A percentile compares a stretch with the other conserved stretches of the same genome.
Conservation (phyloP, 2,113 vertebrate genomes). For the Takifugu flavidus region DNA sequence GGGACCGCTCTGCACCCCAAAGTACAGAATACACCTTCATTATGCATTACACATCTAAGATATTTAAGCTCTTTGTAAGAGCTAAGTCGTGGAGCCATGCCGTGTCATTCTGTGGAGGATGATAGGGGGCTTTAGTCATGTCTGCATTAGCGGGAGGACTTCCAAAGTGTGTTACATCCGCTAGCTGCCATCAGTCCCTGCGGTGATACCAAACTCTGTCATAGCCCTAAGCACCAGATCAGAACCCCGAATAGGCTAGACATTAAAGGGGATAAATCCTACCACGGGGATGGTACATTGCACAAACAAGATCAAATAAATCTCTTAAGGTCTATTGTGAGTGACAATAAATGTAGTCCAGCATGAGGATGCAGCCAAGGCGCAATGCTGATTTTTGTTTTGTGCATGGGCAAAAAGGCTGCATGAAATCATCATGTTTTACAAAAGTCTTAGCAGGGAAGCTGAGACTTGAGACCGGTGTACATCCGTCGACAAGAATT, state of each 20-base stretch:
- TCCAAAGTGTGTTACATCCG: conserved; percentile 68
- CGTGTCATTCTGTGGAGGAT: conserved; percentile 72
- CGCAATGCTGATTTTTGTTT: conserved; percentile 1
- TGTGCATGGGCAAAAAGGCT: neutral
- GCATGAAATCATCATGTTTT: conserved; percentile 12
- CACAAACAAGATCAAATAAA: conserved; percentile 54
- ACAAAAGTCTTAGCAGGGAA: conserved; percentile 26
- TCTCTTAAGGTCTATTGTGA: conserved; percentile 29
- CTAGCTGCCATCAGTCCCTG: conserved; percentile 51
- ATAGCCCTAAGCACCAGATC: conserved; percentile 66
- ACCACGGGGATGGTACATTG: conserved; percentile 51
- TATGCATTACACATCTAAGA: conserved; percentile 78
- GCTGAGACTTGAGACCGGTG: conserved; percentile 50
- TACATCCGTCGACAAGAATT: conserved; percentile 48
- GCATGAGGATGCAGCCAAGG: conserved; percentile 17
- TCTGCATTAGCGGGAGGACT: conserved; percentile 76
- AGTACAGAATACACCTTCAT: conserved; percentile 71
- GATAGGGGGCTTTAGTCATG: conserved; percentile 76
- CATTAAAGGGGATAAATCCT: conserved; percentile 65
- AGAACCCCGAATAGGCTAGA: conserved; percentile 65
- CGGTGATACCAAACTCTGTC: conserved; percentile 54
- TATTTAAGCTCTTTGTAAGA: conserved; percentile 78
- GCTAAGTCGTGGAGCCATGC: conserved; percentile 69
- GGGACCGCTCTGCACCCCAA: conserved; percentile 57
- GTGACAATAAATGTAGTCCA: conserved; percentile 42